phyloP scores from a whole-genome alignment of 2,888 invertebrate genomes.

The Apamea anceps region DNA sequence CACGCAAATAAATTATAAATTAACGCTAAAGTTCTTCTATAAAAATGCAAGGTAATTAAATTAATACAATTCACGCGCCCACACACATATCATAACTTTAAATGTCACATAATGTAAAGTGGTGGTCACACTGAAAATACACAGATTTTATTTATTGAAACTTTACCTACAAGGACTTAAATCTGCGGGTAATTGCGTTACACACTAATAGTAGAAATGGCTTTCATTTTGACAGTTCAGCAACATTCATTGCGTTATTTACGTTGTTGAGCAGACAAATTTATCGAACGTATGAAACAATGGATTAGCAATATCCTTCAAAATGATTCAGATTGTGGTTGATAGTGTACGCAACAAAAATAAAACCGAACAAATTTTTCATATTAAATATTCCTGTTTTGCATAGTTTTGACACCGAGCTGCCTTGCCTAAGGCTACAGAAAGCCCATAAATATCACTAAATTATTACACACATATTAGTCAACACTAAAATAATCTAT shows the following conservation, averaged over 20 bases:
- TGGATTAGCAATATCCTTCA: no score
- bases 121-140: conserved; percentile 2
- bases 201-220: no score
- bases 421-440: not conserved
- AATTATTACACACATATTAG: conserved; percentile 11
- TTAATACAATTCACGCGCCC: conserved; percentile 35
- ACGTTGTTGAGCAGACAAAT: no score
- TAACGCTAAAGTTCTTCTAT: not conserved
- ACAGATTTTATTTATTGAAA: not conserved
- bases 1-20: conserved; percentile 4
- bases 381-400: not conserved
- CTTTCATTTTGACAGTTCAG: no score
- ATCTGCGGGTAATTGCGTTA: no score
- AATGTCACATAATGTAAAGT: conserved; percentile 39
- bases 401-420: not conserved
- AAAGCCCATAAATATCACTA: not conserved
- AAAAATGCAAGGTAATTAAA: conserved; percentile 48
- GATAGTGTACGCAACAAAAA: not conserved
- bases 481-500: conserved; percentile 25
- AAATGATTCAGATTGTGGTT: no score
- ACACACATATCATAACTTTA: conserved; percentile 38
- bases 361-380: not conserved
- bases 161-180: no score
- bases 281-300: no score
- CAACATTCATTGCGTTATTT: no score